phyloP scores from a whole-genome alignment of 2,888 invertebrate species.

The Caradrina kadenii region DNA sequence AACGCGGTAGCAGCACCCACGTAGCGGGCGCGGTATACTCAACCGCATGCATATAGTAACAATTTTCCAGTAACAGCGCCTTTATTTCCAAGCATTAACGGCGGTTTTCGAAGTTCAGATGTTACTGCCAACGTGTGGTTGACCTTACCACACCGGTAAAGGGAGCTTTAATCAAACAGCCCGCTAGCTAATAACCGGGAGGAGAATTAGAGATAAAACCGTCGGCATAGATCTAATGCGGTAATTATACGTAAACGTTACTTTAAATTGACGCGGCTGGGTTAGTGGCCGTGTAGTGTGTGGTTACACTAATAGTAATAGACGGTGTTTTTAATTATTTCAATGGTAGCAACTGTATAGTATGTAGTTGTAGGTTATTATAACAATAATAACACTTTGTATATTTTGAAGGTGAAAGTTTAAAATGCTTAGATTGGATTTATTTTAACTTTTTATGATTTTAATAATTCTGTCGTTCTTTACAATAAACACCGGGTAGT shows the following conservation, averaged over 20 bases:
- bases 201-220: conserved; percentile 38
- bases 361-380: background rate
- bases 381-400: background rate
- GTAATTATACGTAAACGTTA: conserved; percentile 37
- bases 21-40: background rate
- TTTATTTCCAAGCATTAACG: background rate
- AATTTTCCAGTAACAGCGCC: background rate
- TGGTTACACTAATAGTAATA: background rate
- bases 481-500: too few relatives aligned
- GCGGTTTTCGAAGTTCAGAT: background rate
- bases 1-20: conserved; percentile 1
- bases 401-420: too few relatives aligned
- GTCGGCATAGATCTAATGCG: conserved; percentile 47
- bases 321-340: background rate
- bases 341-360: background rate
- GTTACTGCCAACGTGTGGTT: background rate
- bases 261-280: conserved; percentile 24
- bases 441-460: too few relatives aligned
- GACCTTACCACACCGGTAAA: conserved; percentile 1
- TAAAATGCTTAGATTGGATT: too few relatives aligned
- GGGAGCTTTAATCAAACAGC: conserved; percentile 48
- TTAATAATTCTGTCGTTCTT: too few relatives aligned
- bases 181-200: conserved; percentile 40
- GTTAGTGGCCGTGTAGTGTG: background rate
- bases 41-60: background rate